Evolutionary conservation across 2,113 vertebrate genomes (phyloP).

Genomic region (Ivindomyrus marchei): DNA sequence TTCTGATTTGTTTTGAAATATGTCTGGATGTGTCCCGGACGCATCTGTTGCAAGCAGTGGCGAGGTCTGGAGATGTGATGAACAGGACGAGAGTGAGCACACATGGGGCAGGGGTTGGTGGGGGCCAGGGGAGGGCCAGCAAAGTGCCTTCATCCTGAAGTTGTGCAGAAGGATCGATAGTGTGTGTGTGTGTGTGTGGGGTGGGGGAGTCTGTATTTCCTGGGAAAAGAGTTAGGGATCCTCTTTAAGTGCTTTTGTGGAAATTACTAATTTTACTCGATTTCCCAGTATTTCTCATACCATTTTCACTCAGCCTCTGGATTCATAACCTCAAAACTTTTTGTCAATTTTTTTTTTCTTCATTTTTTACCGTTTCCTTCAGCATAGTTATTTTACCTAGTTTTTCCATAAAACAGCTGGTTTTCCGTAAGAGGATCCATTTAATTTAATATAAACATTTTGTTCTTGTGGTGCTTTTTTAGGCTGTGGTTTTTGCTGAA

Average conservation of each 20-base stretch:
- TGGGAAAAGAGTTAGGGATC: not conserved
- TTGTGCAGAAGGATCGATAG: not conserved
- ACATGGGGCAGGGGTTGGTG: not conserved
- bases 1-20: slow-evolving; percentile 14
- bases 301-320: not conserved
- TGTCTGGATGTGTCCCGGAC: slow-evolving; percentile 3
- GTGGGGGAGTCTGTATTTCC: not conserved
- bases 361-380: not conserved
- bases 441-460: not conserved
- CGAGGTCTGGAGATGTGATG: not conserved
- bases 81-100: not conserved
- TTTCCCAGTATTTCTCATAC: not conserved
- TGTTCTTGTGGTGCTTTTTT: not conserved
- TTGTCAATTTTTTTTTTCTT: not conserved
- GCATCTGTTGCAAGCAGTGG: slow-evolving; percentile 2
- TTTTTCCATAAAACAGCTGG: not conserved
- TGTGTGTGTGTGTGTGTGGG: too few species aligned
- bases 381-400: not conserved
- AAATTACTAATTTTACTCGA: not conserved
- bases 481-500: not conserved
- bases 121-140: not conserved
- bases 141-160: not conserved
- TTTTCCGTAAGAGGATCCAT: not conserved
- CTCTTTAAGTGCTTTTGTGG: not conserved
- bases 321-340: not conserved